Evolutionary conservation across 2,888 invertebrate species (phyloP), one percentile per base, ranked within the genome.

Genomic region (Drosophila robusta): DNA sequence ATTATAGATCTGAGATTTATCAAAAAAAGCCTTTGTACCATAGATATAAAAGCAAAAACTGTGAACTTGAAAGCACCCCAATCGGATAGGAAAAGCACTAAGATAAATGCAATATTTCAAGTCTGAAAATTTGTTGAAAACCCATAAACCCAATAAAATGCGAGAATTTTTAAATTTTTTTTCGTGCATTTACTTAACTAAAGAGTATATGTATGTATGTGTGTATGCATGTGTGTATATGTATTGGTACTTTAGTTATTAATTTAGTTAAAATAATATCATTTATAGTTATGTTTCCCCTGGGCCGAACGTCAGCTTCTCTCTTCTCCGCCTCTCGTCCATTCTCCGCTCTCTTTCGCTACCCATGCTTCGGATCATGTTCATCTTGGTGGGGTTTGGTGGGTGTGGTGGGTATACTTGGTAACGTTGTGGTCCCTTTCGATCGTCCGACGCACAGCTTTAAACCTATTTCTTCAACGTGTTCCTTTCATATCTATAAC

Each of bases 161-260:
- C 29, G 9, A 9, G 29, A 4, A 16, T 55, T 55, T 71, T 62
- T 50, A 18, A 7, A 36, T 54, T 60, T 78, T 79, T 79, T 84
- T 77, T 65, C 38, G 82, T 87, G 83, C 83, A 77, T 85, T 79
- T 73, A 68, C 72, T 87, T 85, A 81, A 52, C 79, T 83, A 83
- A 52, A 56, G 85, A 87, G 75, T 83, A 85, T 84, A 75, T 74
- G 58, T 69, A 66, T 76, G 36, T 54, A 32, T 49, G 47, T 54
- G 38, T 61, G 18, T 32, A 6, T 42, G 41, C 16, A 18, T 42
- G 41, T 41, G 39, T 26, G 3, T 18, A 18, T 22, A 9, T 41
- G 34, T 26, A 54, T 49, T 54, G 52, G 57, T 80, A 70, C 36
- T 70, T 67, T 71, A 70, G 56, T 51, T 51, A 69, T 78, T 69